A percentile compares a stretch with the other conserved stretches of the same genome.
Conservation (phyloP, 2,113 vertebrate species). For the Urocitellus parryii region DNA sequence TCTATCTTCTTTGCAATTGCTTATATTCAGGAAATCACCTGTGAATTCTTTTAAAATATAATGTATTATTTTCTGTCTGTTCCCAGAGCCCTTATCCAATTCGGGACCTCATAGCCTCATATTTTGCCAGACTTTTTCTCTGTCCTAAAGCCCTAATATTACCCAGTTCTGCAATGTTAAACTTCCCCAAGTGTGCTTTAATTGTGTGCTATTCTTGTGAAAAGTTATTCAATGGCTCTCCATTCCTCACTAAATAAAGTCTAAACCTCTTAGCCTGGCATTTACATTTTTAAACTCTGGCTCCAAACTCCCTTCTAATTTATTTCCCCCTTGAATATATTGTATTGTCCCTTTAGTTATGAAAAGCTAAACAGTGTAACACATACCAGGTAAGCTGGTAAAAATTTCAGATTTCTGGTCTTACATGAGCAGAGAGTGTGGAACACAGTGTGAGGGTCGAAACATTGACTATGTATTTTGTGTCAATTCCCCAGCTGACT, state of each 20-base stretch:
- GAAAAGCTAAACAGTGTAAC: background rate
- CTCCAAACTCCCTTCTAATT: conserved; percentile 2
- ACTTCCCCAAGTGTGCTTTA: background rate
- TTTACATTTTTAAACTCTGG: conserved; percentile 37
- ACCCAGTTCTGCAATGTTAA: background rate
- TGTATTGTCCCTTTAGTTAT: background rate
- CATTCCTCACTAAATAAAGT: conserved; percentile 1
- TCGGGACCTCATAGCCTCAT: background rate
- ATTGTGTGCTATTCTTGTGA: background rate
- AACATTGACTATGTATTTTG: background rate
- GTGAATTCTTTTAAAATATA: conserved; percentile 16
- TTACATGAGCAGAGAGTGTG: background rate
- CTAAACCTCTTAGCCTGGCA: conserved; percentile 3
- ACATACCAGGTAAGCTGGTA: background rate
- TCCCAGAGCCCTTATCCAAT: background rate
- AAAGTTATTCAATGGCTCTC: background rate
- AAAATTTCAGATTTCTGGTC: background rate
- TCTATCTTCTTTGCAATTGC: background rate
- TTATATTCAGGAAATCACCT: background rate
- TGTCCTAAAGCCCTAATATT: background rate
- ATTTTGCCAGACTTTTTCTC: background rate
- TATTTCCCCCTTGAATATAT: background rate
- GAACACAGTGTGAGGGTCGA: background rate
- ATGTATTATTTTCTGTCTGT: background rate
- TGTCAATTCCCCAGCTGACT: background rate